These are phyloP conservation scores for Acromyrmex echinatior DNA, from an alignment of 1,140 invertebrate genomes.

Conservation along the genomic window DNA sequence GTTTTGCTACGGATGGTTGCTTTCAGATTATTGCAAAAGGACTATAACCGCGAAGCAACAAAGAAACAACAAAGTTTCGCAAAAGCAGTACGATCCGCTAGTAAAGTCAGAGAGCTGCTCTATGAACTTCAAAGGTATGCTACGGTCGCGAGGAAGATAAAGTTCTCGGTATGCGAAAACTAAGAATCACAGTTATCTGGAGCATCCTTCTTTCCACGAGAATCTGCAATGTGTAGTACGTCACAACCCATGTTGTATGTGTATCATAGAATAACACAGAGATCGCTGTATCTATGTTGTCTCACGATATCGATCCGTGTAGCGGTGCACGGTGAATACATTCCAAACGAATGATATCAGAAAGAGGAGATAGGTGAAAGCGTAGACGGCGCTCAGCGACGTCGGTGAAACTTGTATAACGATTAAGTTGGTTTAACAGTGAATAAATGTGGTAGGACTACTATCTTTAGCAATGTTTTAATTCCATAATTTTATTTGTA, in stretches of 20 bases:
- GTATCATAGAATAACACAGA: conserved; percentile 14
- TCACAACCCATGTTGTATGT: conserved; percentile 7
- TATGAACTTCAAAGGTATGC: conserved; percentile 55
- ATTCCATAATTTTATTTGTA: not conserved
- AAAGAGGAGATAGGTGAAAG: conserved; percentile 81
- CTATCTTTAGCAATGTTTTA: not conserved
- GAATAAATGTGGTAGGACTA: not conserved
- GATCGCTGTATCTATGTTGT: conserved; percentile 20
- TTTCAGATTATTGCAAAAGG: not conserved
- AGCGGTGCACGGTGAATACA: conserved; percentile 44
- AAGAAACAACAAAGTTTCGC: conserved; percentile 12
- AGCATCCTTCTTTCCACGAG: conserved; percentile 33
- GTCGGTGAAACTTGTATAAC: conserved; percentile 41
- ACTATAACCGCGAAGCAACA: conserved; percentile 23
- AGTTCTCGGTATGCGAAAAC: conserved; percentile 50
- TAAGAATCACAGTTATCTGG: conserved; percentile 59
- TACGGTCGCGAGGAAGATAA: conserved; percentile 48
- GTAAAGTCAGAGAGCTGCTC: conserved; percentile 50
- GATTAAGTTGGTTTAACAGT: conserved; percentile 8
- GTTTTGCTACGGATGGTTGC: conserved; percentile 3
- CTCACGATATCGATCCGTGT: conserved; percentile 44
- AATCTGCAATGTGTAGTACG: conserved; percentile 4
- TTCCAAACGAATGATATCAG: conserved; percentile 78
- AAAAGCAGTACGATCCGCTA: conserved; percentile 15
- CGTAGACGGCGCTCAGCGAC: conserved; percentile 77